Evolutionary conservation across 2,113 vertebrate genomes (phyloP), one percentile per base, ranked within the genome.

Genomic region (Callithrix jacchus): DNA sequence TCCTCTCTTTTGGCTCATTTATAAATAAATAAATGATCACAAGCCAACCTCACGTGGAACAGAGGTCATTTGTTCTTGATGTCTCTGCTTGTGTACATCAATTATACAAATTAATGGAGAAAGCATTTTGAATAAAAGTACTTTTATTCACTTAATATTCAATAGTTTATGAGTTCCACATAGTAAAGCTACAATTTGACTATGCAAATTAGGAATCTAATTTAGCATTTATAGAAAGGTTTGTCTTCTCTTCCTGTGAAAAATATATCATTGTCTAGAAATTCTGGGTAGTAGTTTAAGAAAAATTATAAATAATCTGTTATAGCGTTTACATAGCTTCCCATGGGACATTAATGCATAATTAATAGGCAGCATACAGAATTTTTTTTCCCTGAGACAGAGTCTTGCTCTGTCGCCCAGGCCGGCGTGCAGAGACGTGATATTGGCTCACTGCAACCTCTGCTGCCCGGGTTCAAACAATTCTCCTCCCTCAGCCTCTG

Each of bases 251-350:
- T 32, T 87, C 37, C 56, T 37, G 37, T 77, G 71, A 90, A 94
- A 94, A 94, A 84, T 79, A 37, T 11, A 42, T 58, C 18, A 45
- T 17, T 90, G 40, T 40, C 61, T 68, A 83, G 37, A 68, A 77
- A 94, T 47, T 77, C 47, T 84, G 20, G 79, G 47, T 16, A 66
- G 58, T 68, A 27, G 40, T 66, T 64, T 84, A 68, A 85, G 47
- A 90, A 90, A 77, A 94, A 77, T 66, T 47, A 56, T 77, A 94
- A 89, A 56, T n/a, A 76, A 89, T 14, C 27, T 49, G 37, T 52
- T 52, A 76, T 0, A 83, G 12, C 77, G 70, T 21, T 76, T 58
- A 23, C 37, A 56, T 1, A 85, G 58, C 7, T 54, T 92, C 47
- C 47, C 16, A 56, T 42, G 74, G 30, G 73, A 79, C 14, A n/a